Evolutionary conservation across 2,113 vertebrate genomes (phyloP), one percentile per base, ranked within the genome.

Genomic region (Tautogolabrus adspersus): DNA sequence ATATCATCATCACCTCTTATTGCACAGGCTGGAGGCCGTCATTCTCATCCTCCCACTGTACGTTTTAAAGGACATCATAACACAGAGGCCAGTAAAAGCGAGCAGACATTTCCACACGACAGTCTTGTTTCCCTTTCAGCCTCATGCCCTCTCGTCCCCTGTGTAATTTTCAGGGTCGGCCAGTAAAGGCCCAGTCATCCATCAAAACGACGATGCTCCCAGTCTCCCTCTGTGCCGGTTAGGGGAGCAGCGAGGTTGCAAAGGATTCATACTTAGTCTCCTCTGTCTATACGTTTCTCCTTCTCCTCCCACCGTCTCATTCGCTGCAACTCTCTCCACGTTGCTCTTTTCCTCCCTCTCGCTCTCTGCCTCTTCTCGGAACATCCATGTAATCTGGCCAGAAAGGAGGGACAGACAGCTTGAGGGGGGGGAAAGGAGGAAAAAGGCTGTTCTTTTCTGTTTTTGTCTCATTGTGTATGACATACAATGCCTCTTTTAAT

Each of bases 101-200:
- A 56, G 64, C 74, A 67, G 34, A 77, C 64, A 62, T 38, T 73
- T 77, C 34, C 55, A 51, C 81, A 82, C 65, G 69, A 56, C 78
- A 68, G 49, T 76, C 67, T 83, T 86, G 87, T 91, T 87, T 89
- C 78, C 66, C 75, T 89, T 77, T 81, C 79, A 75, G 79, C 77
- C 84, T 44, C 22, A 49, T 88, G 82, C 87, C 79, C 81, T 84
- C 75, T 64, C 18, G 80, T 85, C 87, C 87, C 82, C 67, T 30
- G 81, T 83, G 83, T 82, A 69, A 87, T 66, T 86, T 66, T 49
- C 84, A 78, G 81, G 87, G 87, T 89, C 71, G 38, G 60, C 73
- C 78, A 57, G 85, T 81, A 84, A 91, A 82, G 69, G 74, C 79
- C 86, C 86, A 79, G 74, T 89, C 90, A 88, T 92, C 83, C 78